Evolutionary conservation across 2,888 invertebrate species (phyloP).

Genomic region (Microdon myrmicae): DNA sequence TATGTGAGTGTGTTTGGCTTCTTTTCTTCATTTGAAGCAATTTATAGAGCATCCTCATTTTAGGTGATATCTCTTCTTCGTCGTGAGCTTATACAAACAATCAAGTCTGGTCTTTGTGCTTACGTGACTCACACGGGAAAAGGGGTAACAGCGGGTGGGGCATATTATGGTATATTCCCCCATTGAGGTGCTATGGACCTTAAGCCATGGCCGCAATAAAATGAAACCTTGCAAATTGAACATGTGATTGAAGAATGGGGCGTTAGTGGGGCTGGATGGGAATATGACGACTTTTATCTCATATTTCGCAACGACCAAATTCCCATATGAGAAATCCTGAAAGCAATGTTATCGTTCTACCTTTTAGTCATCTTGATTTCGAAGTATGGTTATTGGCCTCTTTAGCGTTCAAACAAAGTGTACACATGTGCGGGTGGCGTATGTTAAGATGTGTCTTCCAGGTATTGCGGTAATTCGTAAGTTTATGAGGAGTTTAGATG

Average conservation of each 20-base stretch:
- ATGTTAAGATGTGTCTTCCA: slow-evolving; percentile 32
- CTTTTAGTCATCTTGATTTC: slow-evolving; percentile 50
- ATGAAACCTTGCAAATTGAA: slow-evolving; percentile 50
- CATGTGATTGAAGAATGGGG: too few species aligned
- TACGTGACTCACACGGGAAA: slow-evolving; percentile 20
- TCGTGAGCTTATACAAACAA: slow-evolving; percentile 29
- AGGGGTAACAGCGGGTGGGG: slow-evolving; percentile 12
- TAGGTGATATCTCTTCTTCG: slow-evolving; percentile 23
- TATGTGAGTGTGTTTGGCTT: too few species aligned
- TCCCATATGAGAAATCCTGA: slow-evolving; percentile 39
- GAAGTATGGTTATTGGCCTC: slow-evolving; percentile 47
- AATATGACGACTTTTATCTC: slow-evolving; percentile 46
- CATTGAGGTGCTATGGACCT: slow-evolving; percentile 46
- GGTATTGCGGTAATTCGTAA: slow-evolving; percentile 51
- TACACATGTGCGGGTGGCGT: slow-evolving; percentile 38
- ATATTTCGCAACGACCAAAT: slow-evolving; percentile 49
- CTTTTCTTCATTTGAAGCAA: too few species aligned
- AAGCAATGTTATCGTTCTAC: slow-evolving; percentile 50
- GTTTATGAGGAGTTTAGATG: slow-evolving; percentile 52
- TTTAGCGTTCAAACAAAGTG: slow-evolving; percentile 35
- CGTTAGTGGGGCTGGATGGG: slow-evolving; percentile 22
- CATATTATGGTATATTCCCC: slow-evolving; percentile 19
- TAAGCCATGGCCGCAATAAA: slow-evolving; percentile 49
- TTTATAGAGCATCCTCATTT: slow-evolving; percentile 38
- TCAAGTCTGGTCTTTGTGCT: slow-evolving; percentile 14